Evolutionary conservation across 1,140 invertebrate species (phyloP), one percentile per base, ranked within the genome.

Genomic region (Meteorus sp.): DNA sequence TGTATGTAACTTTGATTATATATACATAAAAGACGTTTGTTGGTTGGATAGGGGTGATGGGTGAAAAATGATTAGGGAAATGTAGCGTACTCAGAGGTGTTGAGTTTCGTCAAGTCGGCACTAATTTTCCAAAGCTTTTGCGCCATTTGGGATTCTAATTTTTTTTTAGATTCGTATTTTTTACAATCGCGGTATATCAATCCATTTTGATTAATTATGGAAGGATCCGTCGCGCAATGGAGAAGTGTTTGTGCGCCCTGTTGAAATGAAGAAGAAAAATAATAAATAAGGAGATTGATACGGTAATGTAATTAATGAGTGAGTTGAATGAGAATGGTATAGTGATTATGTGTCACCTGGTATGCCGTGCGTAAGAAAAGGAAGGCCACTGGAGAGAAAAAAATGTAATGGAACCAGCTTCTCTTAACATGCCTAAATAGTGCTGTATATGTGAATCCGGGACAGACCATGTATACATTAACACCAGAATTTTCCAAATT

Each of bases 381-480:
- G 13, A 89, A 79, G 4, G 86, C 84, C 7, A 91, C 66, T 0
- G 90, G 89, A 1, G 85, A 78, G 71, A 90, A 84, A 3, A 89
- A 41, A 19, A 91, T 77, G 60, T 86, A 88, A 64, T 89, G 85
- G 65, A 89, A 88, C 85, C 87, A 90, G 68, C 81, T 85, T 41
- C 88, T 72, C 48, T 81, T 78, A 3, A 86, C 83, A 66, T 91
- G 75, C 68, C 92, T 86, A 66, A 86, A 89, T 59, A 90, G 77
- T 54, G 87, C 86, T 1, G 93, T 94, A 55, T 89, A 90, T 17
- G 89, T 89, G 72, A 93, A 91, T 22, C 94, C 93, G 17, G 93
- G 94, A 68, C 92, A 93, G 45, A 90, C 83, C 31, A 86, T 84
- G 69, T 91, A 89, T 2, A 91, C 87, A 61, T 85, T 85, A 7